Base-by-base conservation (phyloP, 64 coral and sea anemone genomes). In the Acropora tenuis region DNA sequence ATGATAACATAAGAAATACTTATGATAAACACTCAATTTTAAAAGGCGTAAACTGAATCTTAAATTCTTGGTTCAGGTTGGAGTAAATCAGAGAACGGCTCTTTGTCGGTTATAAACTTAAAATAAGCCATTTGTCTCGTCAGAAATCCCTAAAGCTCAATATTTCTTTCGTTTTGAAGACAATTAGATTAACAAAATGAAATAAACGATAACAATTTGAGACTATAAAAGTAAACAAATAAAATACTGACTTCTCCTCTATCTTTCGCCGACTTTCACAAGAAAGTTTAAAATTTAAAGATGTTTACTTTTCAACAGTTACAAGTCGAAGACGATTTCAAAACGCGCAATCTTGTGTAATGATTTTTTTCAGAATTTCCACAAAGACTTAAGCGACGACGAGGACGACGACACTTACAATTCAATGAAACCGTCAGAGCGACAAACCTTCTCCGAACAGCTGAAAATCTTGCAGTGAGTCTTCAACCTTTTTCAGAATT, bases 381-480 rank as follows among this genome's bases (percentile, higher is more conserved):
- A 78, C 50, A 75, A 90, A 53, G 95, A 92, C 5, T 75, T 90
- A 53, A 93, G 92, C 47, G 96, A 98, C 11, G 86, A 93, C 2
- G 96, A 98, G n/a, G 86, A 93, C 2, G 96, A 98, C 41, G 96
- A 98, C 60, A 93, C 96, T 4, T 98, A 98, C 75, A 88, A 67
- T 50, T 91, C 96, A 15, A 53, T 98, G 83, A 84, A 83, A 12
- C 88, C 83, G 30, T 95, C 72, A 5, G 93, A 98, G 20, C 47
- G 96, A 66, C 74, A 95, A 30, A 80, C 90, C 2, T 72, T 95
- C n/a, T 79, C 90, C 5, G 86, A 92, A 50, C 93, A 98, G 19
- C 61, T 95, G 50, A 58, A 76, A 41, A 88, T 88, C 4, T 77
- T 88, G 42, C 86, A 76, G 86, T 75, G 61, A 60, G 86, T 42